Evolutionary conservation across 2,113 vertebrate species (phyloP).

Genomic region (Pandion haliaetus): DNA sequence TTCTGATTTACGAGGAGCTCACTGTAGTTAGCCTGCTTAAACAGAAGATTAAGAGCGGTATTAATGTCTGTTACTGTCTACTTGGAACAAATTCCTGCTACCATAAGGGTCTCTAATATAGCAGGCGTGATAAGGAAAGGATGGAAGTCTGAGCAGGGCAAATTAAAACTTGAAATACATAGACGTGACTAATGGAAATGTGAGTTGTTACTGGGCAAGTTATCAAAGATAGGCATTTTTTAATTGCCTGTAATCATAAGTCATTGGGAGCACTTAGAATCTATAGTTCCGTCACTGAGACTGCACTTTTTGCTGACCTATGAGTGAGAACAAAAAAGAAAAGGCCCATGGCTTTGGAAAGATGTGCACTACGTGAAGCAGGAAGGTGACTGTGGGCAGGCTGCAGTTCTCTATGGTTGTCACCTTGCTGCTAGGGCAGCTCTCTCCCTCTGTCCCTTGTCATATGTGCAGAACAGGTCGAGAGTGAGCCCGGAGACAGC

Average conservation of each 20-base stretch:
- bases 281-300: not conserved
- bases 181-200: not conserved
- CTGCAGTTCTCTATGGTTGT: not conserved
- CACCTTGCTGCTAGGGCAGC: not conserved
- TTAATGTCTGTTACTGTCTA: not conserved
- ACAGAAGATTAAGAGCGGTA: not conserved
- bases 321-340: not conserved
- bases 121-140: not conserved
- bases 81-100: not conserved
- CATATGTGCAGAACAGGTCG: accelerated
- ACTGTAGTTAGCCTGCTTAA: not conserved
- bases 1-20: not conserved
- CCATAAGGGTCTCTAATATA: not conserved
- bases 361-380: not conserved
- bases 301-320: not conserved
- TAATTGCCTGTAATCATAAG: not conserved
- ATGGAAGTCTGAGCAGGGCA: not conserved
- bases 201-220: not conserved
- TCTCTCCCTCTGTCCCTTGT: not conserved
- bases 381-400: not conserved
- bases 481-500: not conserved
- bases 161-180: not conserved
- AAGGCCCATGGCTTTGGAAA: not conserved
- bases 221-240: not conserved
- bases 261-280: not conserved